Evolutionary conservation across 2,888 invertebrate species (phyloP).

Genomic region (Acanthopleura granulata): DNA sequence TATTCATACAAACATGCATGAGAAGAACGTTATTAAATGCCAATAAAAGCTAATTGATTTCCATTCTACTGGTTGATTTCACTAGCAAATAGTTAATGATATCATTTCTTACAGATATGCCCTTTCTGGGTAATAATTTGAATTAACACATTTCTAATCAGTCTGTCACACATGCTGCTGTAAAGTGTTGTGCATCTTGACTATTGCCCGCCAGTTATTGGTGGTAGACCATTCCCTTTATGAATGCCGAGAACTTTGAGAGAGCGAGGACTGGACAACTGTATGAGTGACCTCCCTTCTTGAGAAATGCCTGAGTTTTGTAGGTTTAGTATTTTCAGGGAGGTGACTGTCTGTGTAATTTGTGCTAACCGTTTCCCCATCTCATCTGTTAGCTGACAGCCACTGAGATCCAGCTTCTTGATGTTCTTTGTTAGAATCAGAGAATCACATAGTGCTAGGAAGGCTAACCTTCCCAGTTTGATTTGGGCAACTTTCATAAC

Average conservation of each 20-base stretch:
- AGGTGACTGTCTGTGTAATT: background rate
- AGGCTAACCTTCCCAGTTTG: slow-evolving; percentile 77
- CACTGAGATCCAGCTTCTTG: slow-evolving; percentile 50
- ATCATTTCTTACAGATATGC: no score
- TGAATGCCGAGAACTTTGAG: slow-evolving; percentile 6
- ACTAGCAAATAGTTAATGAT: no score
- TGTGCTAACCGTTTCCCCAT: slow-evolving; percentile 45
- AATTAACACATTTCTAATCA: no score
- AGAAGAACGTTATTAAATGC: no score
- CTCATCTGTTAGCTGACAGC: slow-evolving; percentile 47
- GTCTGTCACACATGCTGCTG: no score
- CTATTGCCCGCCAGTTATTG: slow-evolving; percentile 3
- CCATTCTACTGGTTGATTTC: no score
- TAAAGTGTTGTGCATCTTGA: background rate
- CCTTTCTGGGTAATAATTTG: no score
- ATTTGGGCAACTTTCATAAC: slow-evolving; percentile 96
- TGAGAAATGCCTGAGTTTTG: background rate
- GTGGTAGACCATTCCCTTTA: background rate
- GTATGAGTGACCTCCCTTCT: slow-evolving; percentile 13
- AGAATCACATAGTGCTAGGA: slow-evolving; percentile 42
- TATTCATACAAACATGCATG: no score
- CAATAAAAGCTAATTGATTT: no score
- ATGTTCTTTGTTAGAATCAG: slow-evolving; percentile 47
- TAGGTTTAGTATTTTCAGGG: slow-evolving; percentile 12
- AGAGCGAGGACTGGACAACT: background rate